Conservation (phyloP, 2,888 invertebrate genomes). For the Heliothis peltigera region DNA sequence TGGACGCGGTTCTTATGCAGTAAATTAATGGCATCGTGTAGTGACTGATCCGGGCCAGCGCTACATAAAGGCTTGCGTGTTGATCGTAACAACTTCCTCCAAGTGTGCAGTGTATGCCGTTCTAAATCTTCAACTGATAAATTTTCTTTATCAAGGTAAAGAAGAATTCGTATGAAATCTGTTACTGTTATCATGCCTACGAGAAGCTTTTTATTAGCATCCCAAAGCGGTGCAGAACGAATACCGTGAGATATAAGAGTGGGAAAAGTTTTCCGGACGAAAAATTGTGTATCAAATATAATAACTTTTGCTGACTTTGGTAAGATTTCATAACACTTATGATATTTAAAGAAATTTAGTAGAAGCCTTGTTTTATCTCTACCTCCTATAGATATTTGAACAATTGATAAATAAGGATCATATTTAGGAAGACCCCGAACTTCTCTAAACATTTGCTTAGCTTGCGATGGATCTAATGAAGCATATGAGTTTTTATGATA, state of each 20-base stretch:
- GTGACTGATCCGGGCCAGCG: constrained; percentile 83
- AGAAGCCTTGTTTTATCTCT: constrained; percentile 86
- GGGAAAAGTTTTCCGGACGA: constrained; percentile 86
- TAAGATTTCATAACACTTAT: constrained; percentile 87
- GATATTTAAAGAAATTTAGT: constrained; percentile 87
- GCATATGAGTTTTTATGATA: constrained; percentile 88
- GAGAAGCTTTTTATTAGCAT: constrained; percentile 82
- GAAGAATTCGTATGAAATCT: constrained; percentile 85
- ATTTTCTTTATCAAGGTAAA: constrained; percentile 82
- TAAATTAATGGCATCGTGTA: constrained; percentile 87
- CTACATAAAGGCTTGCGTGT: constrained; percentile 83
- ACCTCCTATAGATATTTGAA: constrained; percentile 87
- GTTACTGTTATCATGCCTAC: constrained; percentile 88
- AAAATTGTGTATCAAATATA: constrained; percentile 87
- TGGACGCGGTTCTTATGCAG: constrained; percentile 84
- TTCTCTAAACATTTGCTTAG: constrained; percentile 86
- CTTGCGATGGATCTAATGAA: constrained; percentile 85
- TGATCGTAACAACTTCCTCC: constrained; percentile 83
- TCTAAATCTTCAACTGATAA: constrained; percentile 85
- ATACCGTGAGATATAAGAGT: constrained; percentile 87
- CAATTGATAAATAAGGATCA: constrained; percentile 87
- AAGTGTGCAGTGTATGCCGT: constrained; percentile 84
- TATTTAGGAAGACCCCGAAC: constrained; percentile 86
- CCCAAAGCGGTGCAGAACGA: constrained; percentile 87
- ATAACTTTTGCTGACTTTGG: constrained; percentile 88